Evolutionary conservation across 2,797 vertebrate genomes (phyloP).

Genomic region (Gallinago solitaria): DNA sequence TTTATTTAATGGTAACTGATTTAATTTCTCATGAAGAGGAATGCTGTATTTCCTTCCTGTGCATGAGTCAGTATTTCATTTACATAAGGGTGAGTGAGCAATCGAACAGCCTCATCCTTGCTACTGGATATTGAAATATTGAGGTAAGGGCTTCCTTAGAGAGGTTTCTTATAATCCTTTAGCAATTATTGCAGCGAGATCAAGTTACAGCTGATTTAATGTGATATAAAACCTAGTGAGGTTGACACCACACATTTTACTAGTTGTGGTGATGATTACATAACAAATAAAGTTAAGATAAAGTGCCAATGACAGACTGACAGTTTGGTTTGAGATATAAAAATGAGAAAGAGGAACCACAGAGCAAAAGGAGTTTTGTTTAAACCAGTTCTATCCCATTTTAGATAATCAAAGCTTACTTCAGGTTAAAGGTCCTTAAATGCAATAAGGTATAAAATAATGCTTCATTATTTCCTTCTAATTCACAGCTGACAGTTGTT

Average conservation of each 20-base stretch:
- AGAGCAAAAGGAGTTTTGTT: neutral
- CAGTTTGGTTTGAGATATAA: neutral
- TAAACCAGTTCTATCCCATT: neutral
- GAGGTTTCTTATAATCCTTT: neutral
- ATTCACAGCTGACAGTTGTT: neutral
- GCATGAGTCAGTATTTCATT: neutral
- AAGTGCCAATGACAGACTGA: neutral
- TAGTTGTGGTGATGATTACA: neutral
- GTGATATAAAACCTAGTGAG: neutral
- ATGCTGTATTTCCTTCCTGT: neutral
- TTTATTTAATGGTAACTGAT: neutral
- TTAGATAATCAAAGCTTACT: neutral
- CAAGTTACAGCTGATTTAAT: slow-evolving; percentile 29
- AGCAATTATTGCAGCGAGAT: neutral
- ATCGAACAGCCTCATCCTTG: neutral
- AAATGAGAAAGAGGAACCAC: neutral
- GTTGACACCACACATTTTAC: neutral
- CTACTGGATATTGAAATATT: neutral
- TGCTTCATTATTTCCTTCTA: neutral
- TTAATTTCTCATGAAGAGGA: neutral
- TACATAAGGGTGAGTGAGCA: neutral
- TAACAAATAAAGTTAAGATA: neutral
- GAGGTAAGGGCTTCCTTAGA: neutral
- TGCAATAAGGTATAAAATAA: neutral
- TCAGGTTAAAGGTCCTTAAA: slow-evolving; percentile 14